Evolutionary conservation across 2,888 invertebrate genomes (phyloP), one percentile per base, ranked within the genome.

Genomic region (Drosophila tanythrix): DNA sequence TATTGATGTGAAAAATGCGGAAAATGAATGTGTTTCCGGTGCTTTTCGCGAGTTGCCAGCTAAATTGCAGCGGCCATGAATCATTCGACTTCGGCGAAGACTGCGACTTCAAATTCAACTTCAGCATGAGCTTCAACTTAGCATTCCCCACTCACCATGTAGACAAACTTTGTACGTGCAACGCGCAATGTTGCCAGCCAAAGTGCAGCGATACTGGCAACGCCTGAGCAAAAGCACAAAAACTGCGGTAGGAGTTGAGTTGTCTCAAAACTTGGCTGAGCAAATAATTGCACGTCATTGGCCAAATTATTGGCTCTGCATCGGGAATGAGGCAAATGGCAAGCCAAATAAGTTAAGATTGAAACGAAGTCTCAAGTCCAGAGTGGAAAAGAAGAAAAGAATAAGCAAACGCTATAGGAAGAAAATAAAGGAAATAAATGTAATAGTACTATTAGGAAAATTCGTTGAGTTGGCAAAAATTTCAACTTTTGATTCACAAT

Each of bases 241-340:
- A 29, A n/a, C 5, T n/a, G 50, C 27, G 46, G 35, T 21, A 21
- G 38, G 38, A 21, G 40, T 1, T 33, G 43, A 63, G 58, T 73
- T 70, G 60, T 66, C 74, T 58, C 68, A 74, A 76, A 84, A 88
- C 70, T 83, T 83, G 82, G 65, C 85, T 82, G 76, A 66, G 60
- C 85, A 83, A 85, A 85, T 85, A 88, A 85, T 83, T 86, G 89
- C 87, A 86, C 79, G 83, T 83, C 89, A 85, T 85, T 85, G 87
- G 81, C 74, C 83, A 85, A 85, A 85, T 85, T 85, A 88, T 85
- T 88, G 89, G 76, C 59, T 66, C 60, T 48, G 63, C 64, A 66
- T 63, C 56, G 55, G 43, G 64, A 21, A 27, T 63, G 10, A 35
- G 40, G n/a, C 43, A 50, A 58, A 46, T 35, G 36, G 57, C 36